Evolutionary conservation across 2,888 invertebrate species (phyloP), one percentile per base, ranked within the genome.

Genomic region (Odontocolon sp.): DNA sequence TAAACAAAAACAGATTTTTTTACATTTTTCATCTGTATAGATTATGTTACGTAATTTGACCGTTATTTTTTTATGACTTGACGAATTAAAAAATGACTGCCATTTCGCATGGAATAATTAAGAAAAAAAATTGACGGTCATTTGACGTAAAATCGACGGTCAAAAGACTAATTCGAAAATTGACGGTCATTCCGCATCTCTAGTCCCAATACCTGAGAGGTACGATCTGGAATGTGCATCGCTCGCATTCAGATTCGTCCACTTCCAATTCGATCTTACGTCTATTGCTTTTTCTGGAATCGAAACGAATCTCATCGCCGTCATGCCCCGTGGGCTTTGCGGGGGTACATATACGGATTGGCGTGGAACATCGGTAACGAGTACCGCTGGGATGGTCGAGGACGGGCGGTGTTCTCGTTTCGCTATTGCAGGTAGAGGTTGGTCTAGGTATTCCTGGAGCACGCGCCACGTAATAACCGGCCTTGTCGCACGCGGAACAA

Each of bases 381-480:
- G 45, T 66, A 61, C 54, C 11, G 47, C 45, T n/a, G 8, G 28
- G 68, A 31, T 14, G n/a, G 31, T 38, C 9, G 54, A 14, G 56
- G 9, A 52, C 14, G 64, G 23, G 42, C 50, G 36, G 6, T 14
- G 14, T 50, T 64, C 56, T 56, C 45, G 26, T 26, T 16, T 36
- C 16, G 64, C 52, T 56, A 57, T 67, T 56, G 50, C 36, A 59
- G 64, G 57, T 59, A 66, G 36, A 16, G 33, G 9, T 16, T 23
- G 52, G 33, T 31, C 28, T 28, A 33, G 42, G 50, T 45, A 50
- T 47, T 57, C 50, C 59, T 52, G 64, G 31, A 59, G 61, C 66
- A 72, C 75, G 73, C 75, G 72, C 72, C 64, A 57, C 70, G 80
- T 78, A 77, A 78, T 80, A 78, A 78, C 75, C n/a, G 67, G 56